Evolutionary conservation across 2,797 vertebrate species (phyloP), one percentile per base, ranked within the genome.

Genomic region (Parotocinclus haroldoi): DNA sequence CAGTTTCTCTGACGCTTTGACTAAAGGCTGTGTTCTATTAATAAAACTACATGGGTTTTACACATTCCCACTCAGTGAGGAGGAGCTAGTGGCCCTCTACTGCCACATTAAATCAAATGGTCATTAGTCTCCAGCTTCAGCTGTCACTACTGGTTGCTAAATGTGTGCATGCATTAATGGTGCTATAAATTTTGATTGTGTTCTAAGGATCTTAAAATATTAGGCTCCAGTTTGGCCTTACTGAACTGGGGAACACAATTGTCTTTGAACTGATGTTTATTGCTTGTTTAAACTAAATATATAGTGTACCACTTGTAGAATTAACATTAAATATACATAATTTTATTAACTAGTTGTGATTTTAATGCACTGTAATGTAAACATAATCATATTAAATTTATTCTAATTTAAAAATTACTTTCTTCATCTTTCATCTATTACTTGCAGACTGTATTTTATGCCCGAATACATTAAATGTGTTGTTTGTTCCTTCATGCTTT

Each of bases 91-190:
- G 57, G 37, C 50, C 56, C 52, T 69, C 27, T 11, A 18, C 66
- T 76, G 74, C 66, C 70, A 46, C 61, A 62, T 72, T 69, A 61
- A 72, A 72, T 76, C 66, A 66, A 62, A 66, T 60, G 66, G 59
- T 69, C 66, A 72, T 72, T 65, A 76, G 56, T 64, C 66, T 56
- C 46, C 45, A 57, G 38, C 67, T 69, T 61, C 56, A 66, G 58
- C 66, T n/a, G 60, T 71, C 44, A 17, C 36, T 27, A 16, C 46
- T 60, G 27, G 27, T 5, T 27, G 51, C 17, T 60, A 62, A 69
- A 55, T 74, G 57, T 51, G 57, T 59, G 8, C 14, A 71, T 55
- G 56, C 36, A 54, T 65, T 71, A 48, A 40, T 16, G 27, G 16
- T 53, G 27, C 49, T 42, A 42, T 9, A 42, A 42, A 42, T 42